A percentile compares a stretch with the other conserved stretches of the same genome.
Evolutionary conservation across 1,140 invertebrate genomes (phyloP).

Genomic region (Bombus waltoni): DNA sequence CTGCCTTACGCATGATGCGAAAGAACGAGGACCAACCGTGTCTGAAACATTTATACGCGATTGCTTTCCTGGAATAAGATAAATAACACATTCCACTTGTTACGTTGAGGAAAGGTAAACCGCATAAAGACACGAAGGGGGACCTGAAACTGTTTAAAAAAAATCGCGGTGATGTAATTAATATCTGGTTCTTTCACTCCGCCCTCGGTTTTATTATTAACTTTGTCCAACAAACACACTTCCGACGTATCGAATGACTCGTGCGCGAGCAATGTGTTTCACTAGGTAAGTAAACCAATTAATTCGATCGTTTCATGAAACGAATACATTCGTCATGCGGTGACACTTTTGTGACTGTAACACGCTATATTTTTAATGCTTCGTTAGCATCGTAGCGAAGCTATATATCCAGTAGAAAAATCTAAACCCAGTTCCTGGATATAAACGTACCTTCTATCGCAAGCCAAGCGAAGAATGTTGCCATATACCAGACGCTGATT

Average conservation of each 20-base stretch:
- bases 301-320: conserved; percentile 44
- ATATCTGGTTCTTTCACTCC: conserved; percentile 58
- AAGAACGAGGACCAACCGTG: background rate
- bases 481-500: no score
- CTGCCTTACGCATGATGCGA: background rate
- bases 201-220: conserved; percentile 42
- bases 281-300: conserved; percentile 32
- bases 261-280: conserved; percentile 30
- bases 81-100: conserved; percentile 31
- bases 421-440: no score
- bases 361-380: background rate
- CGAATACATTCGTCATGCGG: background rate
- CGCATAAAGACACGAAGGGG: conserved; percentile 1
- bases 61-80: conserved; percentile 32
- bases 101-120: conserved; percentile 31
- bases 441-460: no score
- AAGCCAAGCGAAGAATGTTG: no score
- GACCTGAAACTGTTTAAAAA: conserved; percentile 28
- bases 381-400: background rate
- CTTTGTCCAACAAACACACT: conserved; percentile 21
- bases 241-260: conserved; percentile 49
- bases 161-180: conserved; percentile 52
- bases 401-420: no score
- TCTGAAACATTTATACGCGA: background rate
- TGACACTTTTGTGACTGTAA: background rate